Evolutionary conservation across 2,888 invertebrate species (phyloP), one percentile per base, ranked within the genome.

Genomic region (Clanis bilineata): DNA sequence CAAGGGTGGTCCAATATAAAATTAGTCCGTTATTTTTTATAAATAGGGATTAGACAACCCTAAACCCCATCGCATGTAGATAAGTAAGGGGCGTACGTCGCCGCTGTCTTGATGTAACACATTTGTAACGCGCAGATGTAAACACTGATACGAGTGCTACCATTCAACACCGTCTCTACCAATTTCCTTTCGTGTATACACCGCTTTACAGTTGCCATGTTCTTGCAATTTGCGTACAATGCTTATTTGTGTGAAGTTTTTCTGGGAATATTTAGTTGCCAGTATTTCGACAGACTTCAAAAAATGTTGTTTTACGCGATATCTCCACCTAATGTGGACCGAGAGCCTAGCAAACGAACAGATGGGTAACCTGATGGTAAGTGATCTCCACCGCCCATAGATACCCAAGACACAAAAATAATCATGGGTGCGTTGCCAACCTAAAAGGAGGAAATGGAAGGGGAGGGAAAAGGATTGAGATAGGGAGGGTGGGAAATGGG

Each of bases 101-200:
- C 77, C 78, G 74, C 76, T 78, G 82, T 79, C 83, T 80, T 89
- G 89, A 91, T 86, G 90, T 87, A 83, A 81, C 86, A 81, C 89
- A 91, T 91, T 90, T 90, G 91, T 91, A 86, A 88, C 83, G 70
- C 69, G 71, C 74, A 82, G 90, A 90, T 90, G 86, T 87, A 88
- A 86, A 88, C 86, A 87, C 64, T 79, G 86, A 88, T 86, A 85
- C 73, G 73, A 70, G 63, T 65, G 70, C 66, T 67, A 64, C 71
- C 69, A 80, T 81, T 84, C 86, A 82, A 77, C 81, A 78, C 81
- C 66, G 68, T 77, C 73, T 80, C 76, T 78, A 79, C 79, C 81
- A 81, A 85, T 86, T 80, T 80, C 80, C 79, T 70, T 69, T 68
- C 63, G 62, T 57, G 51, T 57, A 47, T 58, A 57, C 55, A 54